phyloP scores from a whole-genome alignment of 2,113 vertebrate genomes.

The Dascyllus trimaculatus region DNA sequence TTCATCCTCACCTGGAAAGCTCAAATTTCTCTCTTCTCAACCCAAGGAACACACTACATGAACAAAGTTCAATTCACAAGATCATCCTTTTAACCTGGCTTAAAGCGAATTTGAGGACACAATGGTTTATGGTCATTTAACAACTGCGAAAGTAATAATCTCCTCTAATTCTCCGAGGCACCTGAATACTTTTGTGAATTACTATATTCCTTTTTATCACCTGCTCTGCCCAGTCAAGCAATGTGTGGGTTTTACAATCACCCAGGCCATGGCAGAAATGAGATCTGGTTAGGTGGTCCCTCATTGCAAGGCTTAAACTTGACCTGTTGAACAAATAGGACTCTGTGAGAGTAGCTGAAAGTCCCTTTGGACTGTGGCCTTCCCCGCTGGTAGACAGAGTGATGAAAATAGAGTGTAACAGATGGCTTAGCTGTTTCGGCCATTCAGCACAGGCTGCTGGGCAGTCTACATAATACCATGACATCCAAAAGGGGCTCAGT shows the following conservation, averaged over 20 bases:
- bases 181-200: constrained; percentile 54
- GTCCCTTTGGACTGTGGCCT: constrained; percentile 40
- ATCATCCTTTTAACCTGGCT: constrained; percentile 64
- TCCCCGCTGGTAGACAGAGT: constrained; percentile 57
- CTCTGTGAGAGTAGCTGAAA: constrained; percentile 49
- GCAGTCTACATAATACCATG: constrained; percentile 54
- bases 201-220: constrained; percentile 35
- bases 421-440: constrained; percentile 74
- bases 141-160: constrained; percentile 58
- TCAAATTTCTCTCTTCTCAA: constrained; percentile 49
- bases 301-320: constrained; percentile 45
- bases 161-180: constrained; percentile 55
- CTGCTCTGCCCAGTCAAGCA: constrained; percentile 37
- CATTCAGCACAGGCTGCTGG: constrained; percentile 70
- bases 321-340: constrained; percentile 65
- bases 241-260: constrained; percentile 42
- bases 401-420: constrained; percentile 78
- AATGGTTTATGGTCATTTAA: constrained; percentile 65
- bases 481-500: constrained; percentile 66
- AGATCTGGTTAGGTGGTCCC: constrained; percentile 42
- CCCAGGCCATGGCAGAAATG: constrained; percentile 36
- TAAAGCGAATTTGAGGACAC: constrained; percentile 44
- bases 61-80: constrained; percentile 57
- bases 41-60: constrained; percentile 43
- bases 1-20: constrained; percentile 74